Evolutionary conservation across 1,140 invertebrate genomes (phyloP), one percentile per base, ranked within the genome.

Genomic region (Dinoponera quadriceps): DNA sequence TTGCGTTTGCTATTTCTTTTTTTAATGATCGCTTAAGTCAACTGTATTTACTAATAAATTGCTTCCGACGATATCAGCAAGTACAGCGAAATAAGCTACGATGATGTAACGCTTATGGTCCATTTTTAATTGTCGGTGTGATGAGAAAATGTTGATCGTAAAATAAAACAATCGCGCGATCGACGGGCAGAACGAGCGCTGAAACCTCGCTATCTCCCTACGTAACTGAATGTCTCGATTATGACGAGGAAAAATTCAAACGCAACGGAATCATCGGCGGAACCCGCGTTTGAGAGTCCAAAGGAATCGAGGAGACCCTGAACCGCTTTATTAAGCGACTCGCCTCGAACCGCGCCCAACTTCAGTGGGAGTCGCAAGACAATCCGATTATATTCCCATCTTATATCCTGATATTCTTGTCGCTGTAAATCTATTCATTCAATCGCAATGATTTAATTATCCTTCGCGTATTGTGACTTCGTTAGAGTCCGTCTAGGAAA

Each of bases 371-470:
- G 3, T 62, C 44, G 60, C 13, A 60, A 49, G 38, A 74, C 62
- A 11, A 74, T 74, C 25, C 38, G 25, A 48, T 62, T 74, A 49
- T 48, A 62, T 49, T 74, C n/a, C n/a, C n/a, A n/a, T n/a, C n/a
- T 62, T 74, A 49, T 48, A 62, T 49, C 62, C 57, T 48, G 25
- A 16, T 16, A n/a, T 9, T 44, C 38, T 44, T 3, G 9, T 25
- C 3, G 1, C 33, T 18, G 55, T 73, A 9, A 48, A 71, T 14
- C 18, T 33, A 71, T 33, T 55, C 18, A 51, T 3, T 33, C 33
- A 71, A 55, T 20, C 9, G 1, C 29, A 55, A 29, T 13, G 2
- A 69, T 69, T 29, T 4, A n/a, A 38, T 63, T 63, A 63, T 27
- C 9, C 16, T 20, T 69, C 16, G 16, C 16, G 4, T 9, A 38